phyloP scores from a whole-genome alignment of 2,797 vertebrate species.

The Crypturellus tataupa region DNA sequence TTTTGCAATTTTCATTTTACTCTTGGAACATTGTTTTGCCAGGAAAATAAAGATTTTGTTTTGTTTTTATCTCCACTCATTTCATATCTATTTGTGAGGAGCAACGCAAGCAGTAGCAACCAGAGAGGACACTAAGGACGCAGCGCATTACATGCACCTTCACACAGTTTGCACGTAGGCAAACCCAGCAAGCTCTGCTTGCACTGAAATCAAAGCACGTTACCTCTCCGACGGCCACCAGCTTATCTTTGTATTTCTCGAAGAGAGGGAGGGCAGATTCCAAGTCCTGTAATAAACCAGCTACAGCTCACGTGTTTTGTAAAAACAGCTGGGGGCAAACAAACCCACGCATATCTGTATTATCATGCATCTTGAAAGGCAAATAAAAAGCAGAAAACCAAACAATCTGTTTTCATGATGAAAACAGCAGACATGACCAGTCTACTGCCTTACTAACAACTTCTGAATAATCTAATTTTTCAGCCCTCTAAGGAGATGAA shows the following conservation, averaged over 20 bases:
- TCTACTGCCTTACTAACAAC: background rate
- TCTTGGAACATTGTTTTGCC: background rate
- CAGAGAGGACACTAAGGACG: background rate
- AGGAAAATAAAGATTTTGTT: background rate
- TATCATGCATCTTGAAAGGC: background rate
- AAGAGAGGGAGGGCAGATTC: conserved; percentile 69
- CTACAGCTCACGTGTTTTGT: background rate
- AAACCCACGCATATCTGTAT: background rate
- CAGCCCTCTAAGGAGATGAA: background rate
- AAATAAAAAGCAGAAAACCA: background rate
- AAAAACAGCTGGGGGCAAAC: background rate
- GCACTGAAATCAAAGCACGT: conserved; percentile 12
- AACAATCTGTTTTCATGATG: background rate
- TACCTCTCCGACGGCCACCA: conserved; percentile 72
- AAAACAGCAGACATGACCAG: background rate
- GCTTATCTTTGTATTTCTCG: conserved; percentile 64
- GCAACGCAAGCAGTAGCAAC: background rate
- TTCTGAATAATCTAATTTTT: background rate
- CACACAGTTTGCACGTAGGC: background rate
- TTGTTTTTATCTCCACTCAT: background rate
- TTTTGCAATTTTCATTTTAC: background rate
- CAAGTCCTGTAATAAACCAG: conserved; percentile 68
- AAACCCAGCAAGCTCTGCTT: background rate
- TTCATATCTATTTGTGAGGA: background rate
- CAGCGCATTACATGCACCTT: background rate